Evolutionary conservation across 1,140 invertebrate species (phyloP), one percentile per base, ranked within the genome.

Genomic region (Pseudomyrmex pallidus): DNA sequence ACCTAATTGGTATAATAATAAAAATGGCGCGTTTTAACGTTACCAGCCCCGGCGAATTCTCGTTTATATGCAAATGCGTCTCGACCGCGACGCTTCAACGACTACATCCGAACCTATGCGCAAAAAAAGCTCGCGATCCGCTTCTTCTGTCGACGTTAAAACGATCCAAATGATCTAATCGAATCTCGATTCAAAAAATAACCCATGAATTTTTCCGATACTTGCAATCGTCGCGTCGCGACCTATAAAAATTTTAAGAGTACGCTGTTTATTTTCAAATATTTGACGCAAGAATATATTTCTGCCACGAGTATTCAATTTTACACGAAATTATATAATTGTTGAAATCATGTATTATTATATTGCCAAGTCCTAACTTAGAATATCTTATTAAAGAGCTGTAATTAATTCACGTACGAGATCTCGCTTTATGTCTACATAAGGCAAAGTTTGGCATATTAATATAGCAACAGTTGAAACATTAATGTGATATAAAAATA

Each of bases 1-100:
- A 70, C 76, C 76, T 80, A 80, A 80, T 80, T 80, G 66, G 66
- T 80, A 61, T 80, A 80, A 80, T 80, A 59, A 80, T 80, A 80
- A 80, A 80, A 80, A 80, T 72, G 44, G 76, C 76, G 76, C 76
- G 76, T 80, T 80, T 80, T 66, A 46, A 54, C 76, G 76, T 80
- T 80, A 48, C 76, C 52, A 44, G 35, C 20, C 61, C 62, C 25
- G 52, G 74, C n/a, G 66, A 80, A 80, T 80, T 80, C 76, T 80
- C 76, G 76, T 80, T 80, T 80, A 80, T 61, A 80, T 80, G 76
- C 66, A 80, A 80, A 80, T 80, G 76, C 76, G 67, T n/a, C 66
- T 13, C 76, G 66, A 56, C 22, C 66, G 66, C 66, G 64, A 57
- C 64, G 76, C 64, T 78, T 68, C 63, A 70, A 80, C 66, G 66